Evolutionary conservation across 2,113 vertebrate genomes (phyloP).

Genomic region (Eulemur macaco): DNA sequence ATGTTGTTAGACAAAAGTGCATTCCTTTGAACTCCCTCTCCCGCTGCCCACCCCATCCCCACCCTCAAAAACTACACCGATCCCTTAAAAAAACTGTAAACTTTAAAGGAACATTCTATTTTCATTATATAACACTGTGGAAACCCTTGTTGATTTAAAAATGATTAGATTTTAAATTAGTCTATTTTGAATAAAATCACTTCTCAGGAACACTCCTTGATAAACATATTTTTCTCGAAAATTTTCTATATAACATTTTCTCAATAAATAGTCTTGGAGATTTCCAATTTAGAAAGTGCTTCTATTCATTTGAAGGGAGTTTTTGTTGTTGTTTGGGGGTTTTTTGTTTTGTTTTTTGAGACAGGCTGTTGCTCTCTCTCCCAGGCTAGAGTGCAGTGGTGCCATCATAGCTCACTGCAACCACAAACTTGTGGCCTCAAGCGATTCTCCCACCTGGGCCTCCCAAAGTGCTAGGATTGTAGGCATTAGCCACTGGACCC

Average conservation of each 20-base stretch:
- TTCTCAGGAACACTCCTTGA: background rate
- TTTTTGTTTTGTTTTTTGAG: too few species aligned
- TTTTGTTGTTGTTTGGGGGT: too few species aligned
- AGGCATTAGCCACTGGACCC: too few species aligned
- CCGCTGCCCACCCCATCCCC: background rate
- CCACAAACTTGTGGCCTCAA: too few species aligned
- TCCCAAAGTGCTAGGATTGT: too few species aligned
- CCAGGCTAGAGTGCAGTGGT: too few species aligned
- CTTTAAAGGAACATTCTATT: background rate
- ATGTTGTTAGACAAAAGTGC: background rate
- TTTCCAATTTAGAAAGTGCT: background rate
- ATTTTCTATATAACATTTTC: background rate
- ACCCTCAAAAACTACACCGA: background rate
- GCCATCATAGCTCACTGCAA: too few species aligned
- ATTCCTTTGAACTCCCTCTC: background rate
- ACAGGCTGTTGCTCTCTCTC: too few species aligned
- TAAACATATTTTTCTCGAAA: background rate
- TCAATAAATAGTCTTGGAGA: background rate
- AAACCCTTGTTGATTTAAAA: background rate
- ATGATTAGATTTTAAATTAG: background rate
- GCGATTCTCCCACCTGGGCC: too few species aligned
- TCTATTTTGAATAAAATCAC: conserved; percentile 21
- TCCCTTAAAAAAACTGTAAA: background rate
- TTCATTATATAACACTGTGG: background rate
- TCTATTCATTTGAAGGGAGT: background rate